Evolutionary conservation across 1,140 invertebrate genomes (phyloP).

Genomic region (Marisa cornuarietis): DNA sequence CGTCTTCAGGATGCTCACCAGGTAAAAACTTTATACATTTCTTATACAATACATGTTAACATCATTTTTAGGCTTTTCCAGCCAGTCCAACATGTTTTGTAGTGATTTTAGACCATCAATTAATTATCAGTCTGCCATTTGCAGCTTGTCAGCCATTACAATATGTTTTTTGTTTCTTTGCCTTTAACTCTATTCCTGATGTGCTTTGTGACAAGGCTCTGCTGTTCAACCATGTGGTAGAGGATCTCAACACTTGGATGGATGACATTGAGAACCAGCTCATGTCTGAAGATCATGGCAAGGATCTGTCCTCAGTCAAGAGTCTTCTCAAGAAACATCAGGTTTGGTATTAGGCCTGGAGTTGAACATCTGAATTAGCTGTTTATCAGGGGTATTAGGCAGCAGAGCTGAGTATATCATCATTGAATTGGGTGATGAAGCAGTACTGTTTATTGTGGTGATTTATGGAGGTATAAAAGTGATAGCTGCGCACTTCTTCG

Average conservation of each 20-base stretch:
- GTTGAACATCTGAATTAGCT: neutral
- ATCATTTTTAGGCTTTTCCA: neutral
- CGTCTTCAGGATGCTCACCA: conserved; percentile 86
- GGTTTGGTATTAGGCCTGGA: conserved; percentile 34
- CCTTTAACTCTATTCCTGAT: too few relatives aligned
- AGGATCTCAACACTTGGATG: conserved; percentile 97
- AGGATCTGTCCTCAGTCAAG: conserved; percentile 93
- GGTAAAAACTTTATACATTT: conserved; percentile 27
- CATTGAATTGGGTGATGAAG: neutral
- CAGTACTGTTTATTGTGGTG: neutral
- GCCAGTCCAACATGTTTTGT: neutral
- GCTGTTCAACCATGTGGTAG: conserved; percentile 70
- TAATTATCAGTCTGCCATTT: neutral
- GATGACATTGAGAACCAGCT: conserved; percentile 97
- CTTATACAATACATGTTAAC: neutral
- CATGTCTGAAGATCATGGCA: conserved; percentile 95
- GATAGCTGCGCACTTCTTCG: too few relatives aligned
- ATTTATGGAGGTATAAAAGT: neutral
- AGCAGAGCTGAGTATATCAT: too few relatives aligned
- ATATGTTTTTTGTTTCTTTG: neutral
- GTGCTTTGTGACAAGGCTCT: conserved; percentile 41
- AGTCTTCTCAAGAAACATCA: conserved; percentile 98
- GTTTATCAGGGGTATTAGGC: neutral
- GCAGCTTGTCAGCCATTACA: neutral
- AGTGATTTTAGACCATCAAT: neutral